These are phyloP conservation scores for Tridacna gigas DNA, from an alignment of 2,888 invertebrate genomes.

Conservation along the genomic window DNA sequence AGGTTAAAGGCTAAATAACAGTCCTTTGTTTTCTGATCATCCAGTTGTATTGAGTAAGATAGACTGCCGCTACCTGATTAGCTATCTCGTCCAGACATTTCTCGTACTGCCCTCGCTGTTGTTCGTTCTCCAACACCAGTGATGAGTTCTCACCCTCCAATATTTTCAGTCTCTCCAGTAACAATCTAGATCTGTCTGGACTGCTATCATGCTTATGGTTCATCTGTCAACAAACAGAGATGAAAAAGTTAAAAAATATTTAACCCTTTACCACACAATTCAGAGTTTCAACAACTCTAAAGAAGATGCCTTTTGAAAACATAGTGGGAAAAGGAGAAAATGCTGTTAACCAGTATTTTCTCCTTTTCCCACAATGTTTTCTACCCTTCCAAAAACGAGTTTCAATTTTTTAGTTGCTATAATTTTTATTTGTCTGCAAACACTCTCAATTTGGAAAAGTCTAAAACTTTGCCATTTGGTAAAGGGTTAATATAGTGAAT, in stretches of 20 bases:
- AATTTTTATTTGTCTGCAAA: too few species aligned
- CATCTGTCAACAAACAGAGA: constrained; percentile 57
- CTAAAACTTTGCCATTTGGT: too few species aligned
- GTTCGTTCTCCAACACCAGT: constrained; percentile 89
- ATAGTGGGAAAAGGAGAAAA: too few species aligned
- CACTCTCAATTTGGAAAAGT: too few species aligned
- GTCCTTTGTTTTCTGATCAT: background rate
- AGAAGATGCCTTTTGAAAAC: background rate
- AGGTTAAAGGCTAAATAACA: background rate
- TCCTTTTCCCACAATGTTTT: background rate
- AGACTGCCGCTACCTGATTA: constrained; percentile 89
- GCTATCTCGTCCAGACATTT: constrained; percentile 87
- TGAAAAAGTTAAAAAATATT: background rate
- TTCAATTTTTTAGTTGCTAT: too few species aligned
- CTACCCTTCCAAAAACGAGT: background rate
- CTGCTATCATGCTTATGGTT: constrained; percentile 73
- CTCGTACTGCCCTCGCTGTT: constrained; percentile 90
- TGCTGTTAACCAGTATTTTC: background rate
- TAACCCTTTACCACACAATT: background rate
- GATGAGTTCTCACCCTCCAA: constrained; percentile 88
- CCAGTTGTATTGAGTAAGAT: background rate
- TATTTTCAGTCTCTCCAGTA: constrained; percentile 87
- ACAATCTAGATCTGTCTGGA: constrained; percentile 82
- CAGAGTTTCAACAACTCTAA: background rate
- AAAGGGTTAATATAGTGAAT: too few species aligned